Conservation (phyloP, 2,888 invertebrate species). For the Aphelenchoides bicaudatus region DNA sequence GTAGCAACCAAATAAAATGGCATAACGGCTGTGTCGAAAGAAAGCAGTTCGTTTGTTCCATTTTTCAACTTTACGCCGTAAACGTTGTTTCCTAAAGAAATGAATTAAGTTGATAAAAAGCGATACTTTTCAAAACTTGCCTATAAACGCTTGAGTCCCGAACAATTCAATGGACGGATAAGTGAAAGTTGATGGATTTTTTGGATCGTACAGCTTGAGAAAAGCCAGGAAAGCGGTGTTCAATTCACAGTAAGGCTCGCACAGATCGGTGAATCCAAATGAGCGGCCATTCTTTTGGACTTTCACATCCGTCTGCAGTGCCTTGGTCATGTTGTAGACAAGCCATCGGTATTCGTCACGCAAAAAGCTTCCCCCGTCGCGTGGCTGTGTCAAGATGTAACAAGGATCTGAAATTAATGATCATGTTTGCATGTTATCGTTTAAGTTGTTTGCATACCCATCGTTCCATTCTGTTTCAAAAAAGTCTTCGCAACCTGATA, state of each 20-base stretch:
- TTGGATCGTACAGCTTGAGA: constrained; percentile 47
- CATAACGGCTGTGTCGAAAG: constrained; percentile 50
- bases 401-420: constrained; percentile 53
- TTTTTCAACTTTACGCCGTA: constrained; percentile 44
- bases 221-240: constrained; percentile 57
- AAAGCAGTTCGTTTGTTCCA: constrained; percentile 27
- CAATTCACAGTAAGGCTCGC: constrained; percentile 55
- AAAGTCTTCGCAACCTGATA: constrained; percentile 51
- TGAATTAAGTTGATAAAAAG: constrained; percentile 18
- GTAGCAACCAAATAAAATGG: constrained; percentile 50
- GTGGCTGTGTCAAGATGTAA: constrained; percentile 52
- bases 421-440: constrained; percentile 43
- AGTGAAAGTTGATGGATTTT: constrained; percentile 44
- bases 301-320: constrained; percentile 48
- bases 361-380: constrained; percentile 47
- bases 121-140: constrained; percentile 27
- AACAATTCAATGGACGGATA: constrained; percentile 53
- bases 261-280: constrained; percentile 41
- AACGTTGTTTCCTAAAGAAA: constrained; percentile 54
- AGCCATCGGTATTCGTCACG: constrained; percentile 40
- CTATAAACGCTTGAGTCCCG: constrained; percentile 53
- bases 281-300: constrained; percentile 32
- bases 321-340: constrained; percentile 44
- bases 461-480: constrained; percentile 39
- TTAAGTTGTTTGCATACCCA: neutral